Percentiles rank a stretch among this genome's conserved stretches.
These are phyloP conservation scores for Plotosus lineatus DNA, from an alignment of 2,113 vertebrate species.

Conservation along the genomic window DNA sequence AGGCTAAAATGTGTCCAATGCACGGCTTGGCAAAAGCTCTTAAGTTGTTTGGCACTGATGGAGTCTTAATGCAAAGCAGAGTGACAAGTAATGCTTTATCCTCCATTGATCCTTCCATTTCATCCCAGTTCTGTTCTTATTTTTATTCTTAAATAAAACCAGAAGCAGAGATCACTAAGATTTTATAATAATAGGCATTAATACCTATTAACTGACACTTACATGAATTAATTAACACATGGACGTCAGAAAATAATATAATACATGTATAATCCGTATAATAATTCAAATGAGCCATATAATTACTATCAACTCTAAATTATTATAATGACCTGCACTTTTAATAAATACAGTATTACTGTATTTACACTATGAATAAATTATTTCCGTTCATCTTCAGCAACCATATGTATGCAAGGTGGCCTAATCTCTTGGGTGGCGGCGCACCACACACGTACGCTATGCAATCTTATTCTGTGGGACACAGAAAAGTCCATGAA, in stretches of 20 bases:
- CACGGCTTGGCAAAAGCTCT: slow-evolving; percentile 59
- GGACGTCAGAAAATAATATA: neutral
- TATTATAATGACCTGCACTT: neutral
- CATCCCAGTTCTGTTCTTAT: slow-evolving; percentile 58
- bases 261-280: neutral
- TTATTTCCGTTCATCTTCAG: neutral
- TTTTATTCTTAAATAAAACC: slow-evolving; percentile 51
- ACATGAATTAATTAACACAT: neutral
- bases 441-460: no score
- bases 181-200: neutral
- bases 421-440: no score
- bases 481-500: neutral
- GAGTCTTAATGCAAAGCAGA: slow-evolving; percentile 66
- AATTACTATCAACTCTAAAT: neutral
- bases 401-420: neutral
- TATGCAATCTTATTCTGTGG: no score
- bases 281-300: neutral
- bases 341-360: neutral
- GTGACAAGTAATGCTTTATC: slow-evolving; percentile 67
- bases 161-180: neutral
- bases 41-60: slow-evolving; percentile 63
- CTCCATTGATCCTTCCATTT: slow-evolving; percentile 54
- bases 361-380: neutral
- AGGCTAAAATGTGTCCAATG: slow-evolving; percentile 63
- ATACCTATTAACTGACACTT: neutral